A percentile compares a stretch with the other conserved stretches of the same genome.
Evolutionary conservation across 1,140 invertebrate genomes (phyloP).

Genomic region (Saccostrea cuccullata): DNA sequence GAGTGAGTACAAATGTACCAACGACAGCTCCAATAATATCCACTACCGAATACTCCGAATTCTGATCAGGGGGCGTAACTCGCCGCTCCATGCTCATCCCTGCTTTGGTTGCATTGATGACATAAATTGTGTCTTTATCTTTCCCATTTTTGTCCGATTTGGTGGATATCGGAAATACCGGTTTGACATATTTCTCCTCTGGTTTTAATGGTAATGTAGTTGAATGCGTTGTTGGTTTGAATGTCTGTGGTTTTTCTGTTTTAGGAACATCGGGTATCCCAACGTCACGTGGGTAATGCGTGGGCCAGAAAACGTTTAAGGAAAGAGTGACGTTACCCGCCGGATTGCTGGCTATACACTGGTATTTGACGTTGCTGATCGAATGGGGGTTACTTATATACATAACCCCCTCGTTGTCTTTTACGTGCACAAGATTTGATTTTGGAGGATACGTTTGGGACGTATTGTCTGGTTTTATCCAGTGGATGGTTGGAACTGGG

Average conservation of each 20-base stretch:
- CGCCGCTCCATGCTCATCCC: conserved; percentile 53
- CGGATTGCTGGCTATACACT: conserved; percentile 76
- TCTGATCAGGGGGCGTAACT: neutral
- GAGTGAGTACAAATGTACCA: conserved; percentile 75
- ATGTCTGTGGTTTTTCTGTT: conserved; percentile 46
- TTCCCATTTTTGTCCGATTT: neutral
- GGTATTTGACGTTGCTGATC: conserved; percentile 68
- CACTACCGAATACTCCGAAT: conserved; percentile 66
- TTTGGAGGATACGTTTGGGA: conserved; percentile 67
- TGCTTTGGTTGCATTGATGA: conserved; percentile 40
- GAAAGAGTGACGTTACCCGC: conserved; percentile 77
- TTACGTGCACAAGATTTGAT: conserved; percentile 54
- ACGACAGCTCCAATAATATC: conserved; percentile 76
- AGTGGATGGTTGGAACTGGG: conserved; percentile 75
- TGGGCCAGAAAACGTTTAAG: conserved; percentile 75
- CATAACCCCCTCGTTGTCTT: conserved; percentile 71
- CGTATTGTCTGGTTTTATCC: conserved; percentile 74
- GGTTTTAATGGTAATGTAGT: neutral
- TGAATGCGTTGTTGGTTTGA: conserved; percentile 38
- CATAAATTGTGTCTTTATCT: conserved; percentile 28
- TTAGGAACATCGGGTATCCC: conserved; percentile 44
- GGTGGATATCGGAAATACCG: neutral
- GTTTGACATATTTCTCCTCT: conserved; percentile 48
- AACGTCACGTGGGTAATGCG: conserved; percentile 43
- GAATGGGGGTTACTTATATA: conserved; percentile 67